phyloP scores from a whole-genome alignment of 2,113 vertebrate species.

The Mionectes macconnelli region DNA sequence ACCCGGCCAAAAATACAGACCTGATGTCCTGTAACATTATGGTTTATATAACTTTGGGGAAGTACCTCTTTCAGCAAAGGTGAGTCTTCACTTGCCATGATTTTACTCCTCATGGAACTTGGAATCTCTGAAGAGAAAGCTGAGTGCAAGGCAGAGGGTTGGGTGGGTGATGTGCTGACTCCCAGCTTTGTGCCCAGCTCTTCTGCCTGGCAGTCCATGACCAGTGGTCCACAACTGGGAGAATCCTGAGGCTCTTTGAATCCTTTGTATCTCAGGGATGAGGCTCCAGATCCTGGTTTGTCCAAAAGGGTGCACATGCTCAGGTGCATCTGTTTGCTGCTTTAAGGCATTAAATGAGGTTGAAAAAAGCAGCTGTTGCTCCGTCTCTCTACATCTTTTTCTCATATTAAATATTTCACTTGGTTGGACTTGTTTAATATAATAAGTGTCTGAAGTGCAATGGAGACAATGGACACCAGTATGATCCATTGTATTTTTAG shows the following conservation, averaged over 20 bases:
- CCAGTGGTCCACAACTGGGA: fast-evolving
- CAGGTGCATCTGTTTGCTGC: background rate
- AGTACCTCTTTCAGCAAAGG: background rate
- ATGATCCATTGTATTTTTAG: background rate
- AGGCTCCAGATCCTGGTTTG: background rate
- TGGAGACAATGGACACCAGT: fast-evolving
- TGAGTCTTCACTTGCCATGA: background rate
- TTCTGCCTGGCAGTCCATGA: fast-evolving
- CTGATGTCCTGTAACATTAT: background rate
- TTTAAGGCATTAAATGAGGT: background rate
- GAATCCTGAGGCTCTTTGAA: background rate
- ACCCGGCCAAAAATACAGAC: background rate
- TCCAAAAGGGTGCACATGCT: background rate
- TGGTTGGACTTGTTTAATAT: background rate
- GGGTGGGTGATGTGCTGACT: background rate
- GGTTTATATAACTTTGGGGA: fast-evolving
- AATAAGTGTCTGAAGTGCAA: background rate
- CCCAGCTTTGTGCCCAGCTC: background rate
- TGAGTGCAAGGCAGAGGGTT: background rate
- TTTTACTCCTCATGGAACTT: background rate
- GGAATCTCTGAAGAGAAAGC: background rate
- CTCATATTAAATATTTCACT: background rate
- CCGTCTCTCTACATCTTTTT: background rate
- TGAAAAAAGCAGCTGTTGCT: background rate
- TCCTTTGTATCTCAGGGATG: fast-evolving